A percentile compares a stretch with the other conserved stretches of the same genome.
Conservation (phyloP, 2,888 invertebrate species). For the Drosophila kokeensis region DNA sequence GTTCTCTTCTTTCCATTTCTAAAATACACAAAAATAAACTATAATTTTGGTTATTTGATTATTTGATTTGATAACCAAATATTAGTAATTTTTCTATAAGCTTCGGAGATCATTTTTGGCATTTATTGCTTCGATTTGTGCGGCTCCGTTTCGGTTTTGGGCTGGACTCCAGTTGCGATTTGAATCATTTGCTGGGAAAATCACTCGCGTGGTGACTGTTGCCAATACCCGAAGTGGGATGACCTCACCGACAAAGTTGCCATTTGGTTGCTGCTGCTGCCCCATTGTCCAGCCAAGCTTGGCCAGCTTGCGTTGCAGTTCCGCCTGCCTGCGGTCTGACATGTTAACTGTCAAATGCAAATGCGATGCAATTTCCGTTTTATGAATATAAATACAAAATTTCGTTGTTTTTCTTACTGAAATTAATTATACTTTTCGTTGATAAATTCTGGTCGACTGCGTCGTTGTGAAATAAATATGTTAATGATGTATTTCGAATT, state of each 20-base stretch:
- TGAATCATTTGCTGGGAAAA: neutral
- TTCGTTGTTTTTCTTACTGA: neutral
- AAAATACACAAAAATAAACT: neutral
- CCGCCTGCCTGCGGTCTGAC: conserved; percentile 40
- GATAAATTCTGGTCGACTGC: neutral
- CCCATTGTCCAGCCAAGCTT: conserved; percentile 49
- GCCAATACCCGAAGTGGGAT: conserved; percentile 41
- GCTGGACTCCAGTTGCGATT: neutral
- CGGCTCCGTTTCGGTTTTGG: neutral
- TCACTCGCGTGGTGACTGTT: conserved; percentile 6
- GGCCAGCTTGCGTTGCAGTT: conserved; percentile 34
- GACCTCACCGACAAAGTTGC: conserved; percentile 12
- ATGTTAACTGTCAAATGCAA: neutral
- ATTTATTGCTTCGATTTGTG: neutral
- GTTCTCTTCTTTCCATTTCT: neutral
- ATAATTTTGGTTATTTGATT: neutral
- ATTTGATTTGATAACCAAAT: conserved; percentile 4
- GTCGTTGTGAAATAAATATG: neutral
- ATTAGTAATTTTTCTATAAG: neutral
- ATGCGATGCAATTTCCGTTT: neutral
- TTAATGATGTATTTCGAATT: no score
- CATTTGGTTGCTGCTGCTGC: conserved; percentile 10
- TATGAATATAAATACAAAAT: neutral
- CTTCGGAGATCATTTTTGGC: neutral
- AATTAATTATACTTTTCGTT: neutral